These are phyloP conservation scores for Chamaetylas fuelleborni DNA, from an alignment of 2,113 vertebrate species.

Conservation along the genomic window DNA sequence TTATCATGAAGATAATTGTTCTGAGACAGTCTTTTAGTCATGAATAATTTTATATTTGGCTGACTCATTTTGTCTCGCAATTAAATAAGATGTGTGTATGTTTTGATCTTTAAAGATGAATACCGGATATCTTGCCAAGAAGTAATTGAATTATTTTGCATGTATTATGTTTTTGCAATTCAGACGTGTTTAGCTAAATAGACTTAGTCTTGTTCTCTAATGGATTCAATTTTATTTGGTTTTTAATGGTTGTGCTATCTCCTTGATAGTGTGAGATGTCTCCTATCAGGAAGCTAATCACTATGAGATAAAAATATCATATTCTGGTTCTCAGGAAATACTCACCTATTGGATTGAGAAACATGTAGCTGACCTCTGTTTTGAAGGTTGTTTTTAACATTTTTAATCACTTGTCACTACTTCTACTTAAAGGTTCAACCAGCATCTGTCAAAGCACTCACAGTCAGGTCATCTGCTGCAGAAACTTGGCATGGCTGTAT, in stretches of 20 bases:
- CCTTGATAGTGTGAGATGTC: neutral
- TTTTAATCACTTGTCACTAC: neutral
- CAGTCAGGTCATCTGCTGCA: neutral
- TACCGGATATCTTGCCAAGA: neutral
- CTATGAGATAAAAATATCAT: neutral
- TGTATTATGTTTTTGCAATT: neutral
- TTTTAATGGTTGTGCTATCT: neutral
- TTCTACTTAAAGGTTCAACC: neutral
- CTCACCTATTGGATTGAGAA: neutral
- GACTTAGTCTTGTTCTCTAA: neutral
- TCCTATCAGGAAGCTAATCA: neutral
- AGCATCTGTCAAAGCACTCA: neutral
- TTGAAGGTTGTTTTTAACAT: neutral
- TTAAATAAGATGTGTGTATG: neutral
- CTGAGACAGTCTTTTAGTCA: conserved; percentile 38
- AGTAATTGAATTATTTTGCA: conserved; percentile 1
- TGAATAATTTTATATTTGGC: conserved; percentile 53
- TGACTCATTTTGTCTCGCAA: conserved; percentile 62
- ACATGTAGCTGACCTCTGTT: neutral
- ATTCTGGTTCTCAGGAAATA: neutral
- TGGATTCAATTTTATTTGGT: neutral
- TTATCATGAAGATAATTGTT: conserved; percentile 60
- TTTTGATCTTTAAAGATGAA: conserved; percentile 31
- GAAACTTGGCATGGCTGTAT: neutral
- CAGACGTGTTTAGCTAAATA: neutral